Evolutionary conservation across 2,113 vertebrate genomes (phyloP).

Genomic region (Vulpes vulpes): DNA sequence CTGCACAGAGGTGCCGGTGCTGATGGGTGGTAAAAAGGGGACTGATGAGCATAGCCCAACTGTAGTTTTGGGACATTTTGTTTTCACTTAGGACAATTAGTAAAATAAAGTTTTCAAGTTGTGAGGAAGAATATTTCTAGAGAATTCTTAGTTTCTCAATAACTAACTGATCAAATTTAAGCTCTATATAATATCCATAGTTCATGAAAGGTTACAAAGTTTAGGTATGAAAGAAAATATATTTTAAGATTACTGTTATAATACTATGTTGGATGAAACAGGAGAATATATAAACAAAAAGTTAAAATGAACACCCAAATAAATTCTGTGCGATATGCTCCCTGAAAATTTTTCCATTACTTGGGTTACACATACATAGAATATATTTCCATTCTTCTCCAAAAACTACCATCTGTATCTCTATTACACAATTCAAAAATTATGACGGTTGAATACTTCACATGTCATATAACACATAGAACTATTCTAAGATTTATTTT

Average conservation of each 20-base stretch:
- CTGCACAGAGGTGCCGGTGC: neutral
- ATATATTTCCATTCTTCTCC: slow-evolving; percentile 59
- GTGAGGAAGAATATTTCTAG: neutral
- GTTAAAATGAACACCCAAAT: slow-evolving; percentile 56
- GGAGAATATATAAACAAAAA: neutral
- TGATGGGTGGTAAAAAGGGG: neutral
- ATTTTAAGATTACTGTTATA: neutral
- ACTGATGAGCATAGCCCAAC: neutral
- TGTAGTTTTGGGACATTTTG: neutral
- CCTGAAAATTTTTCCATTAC: slow-evolving; percentile 43
- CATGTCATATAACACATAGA: slow-evolving; percentile 11
- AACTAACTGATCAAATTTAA: neutral
- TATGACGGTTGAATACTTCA: slow-evolving; percentile 51
- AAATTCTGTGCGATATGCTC: slow-evolving; percentile 48
- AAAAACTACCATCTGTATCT: slow-evolving; percentile 56
- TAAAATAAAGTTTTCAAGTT: slow-evolving; percentile 33
- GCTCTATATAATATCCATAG: neutral
- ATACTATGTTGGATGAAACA: neutral
- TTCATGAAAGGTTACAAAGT: neutral
- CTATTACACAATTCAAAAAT: slow-evolving; percentile 63
- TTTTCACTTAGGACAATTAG: neutral
- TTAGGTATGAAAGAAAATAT: neutral
- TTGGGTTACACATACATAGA: slow-evolving; percentile 60
- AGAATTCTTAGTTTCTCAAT: slow-evolving; percentile 27
- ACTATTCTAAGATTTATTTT: slow-evolving; percentile 39